These are phyloP conservation scores for Calcarius lapponicus DNA, from an alignment of 2,797 vertebrate genomes.

Conservation along the genomic window DNA sequence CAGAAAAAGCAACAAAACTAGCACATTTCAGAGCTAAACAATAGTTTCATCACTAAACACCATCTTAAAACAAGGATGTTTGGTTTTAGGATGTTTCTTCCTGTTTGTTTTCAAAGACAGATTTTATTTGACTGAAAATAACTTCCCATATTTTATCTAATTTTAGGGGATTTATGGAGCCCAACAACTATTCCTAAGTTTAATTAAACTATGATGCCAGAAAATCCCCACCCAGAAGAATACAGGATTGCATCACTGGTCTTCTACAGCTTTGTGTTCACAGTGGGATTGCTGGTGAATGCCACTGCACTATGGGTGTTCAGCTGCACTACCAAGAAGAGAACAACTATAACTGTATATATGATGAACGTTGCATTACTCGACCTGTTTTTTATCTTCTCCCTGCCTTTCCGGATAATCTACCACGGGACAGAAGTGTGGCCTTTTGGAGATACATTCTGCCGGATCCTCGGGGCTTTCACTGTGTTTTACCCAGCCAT, in stretches of 20 bases:
- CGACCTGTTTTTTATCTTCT: slow-evolving; percentile 87
- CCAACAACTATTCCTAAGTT: slow-evolving; percentile 30
- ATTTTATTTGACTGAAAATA: neutral
- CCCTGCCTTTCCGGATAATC: slow-evolving; percentile 89
- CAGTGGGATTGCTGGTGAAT: slow-evolving; percentile 88
- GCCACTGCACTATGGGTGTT: slow-evolving; percentile 94
- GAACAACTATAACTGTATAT: slow-evolving; percentile 91
- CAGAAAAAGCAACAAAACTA: neutral
- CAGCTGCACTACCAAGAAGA: slow-evolving; percentile 93
- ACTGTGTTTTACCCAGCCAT: slow-evolving; percentile 94
- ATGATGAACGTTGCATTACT: slow-evolving; percentile 96
- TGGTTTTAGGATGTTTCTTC: no score
- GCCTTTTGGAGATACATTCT: slow-evolving; percentile 90
- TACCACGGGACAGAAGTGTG: slow-evolving; percentile 85
- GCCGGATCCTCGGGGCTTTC: slow-evolving; percentile 84
- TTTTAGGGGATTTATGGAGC: slow-evolving; percentile 18
- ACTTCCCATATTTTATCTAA: neutral
- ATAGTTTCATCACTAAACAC: neutral
- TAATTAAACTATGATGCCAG: slow-evolving; percentile 1
- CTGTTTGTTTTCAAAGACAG: neutral
- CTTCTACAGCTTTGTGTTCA: slow-evolving; percentile 88
- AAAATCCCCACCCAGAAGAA: slow-evolving; percentile 73
- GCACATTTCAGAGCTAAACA: neutral
- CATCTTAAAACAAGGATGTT: neutral
- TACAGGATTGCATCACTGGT: slow-evolving; percentile 84